Evolutionary conservation across 2,113 vertebrate genomes (phyloP), one percentile per base, ranked within the genome.

Genomic region (Zosterops borbonicus): DNA sequence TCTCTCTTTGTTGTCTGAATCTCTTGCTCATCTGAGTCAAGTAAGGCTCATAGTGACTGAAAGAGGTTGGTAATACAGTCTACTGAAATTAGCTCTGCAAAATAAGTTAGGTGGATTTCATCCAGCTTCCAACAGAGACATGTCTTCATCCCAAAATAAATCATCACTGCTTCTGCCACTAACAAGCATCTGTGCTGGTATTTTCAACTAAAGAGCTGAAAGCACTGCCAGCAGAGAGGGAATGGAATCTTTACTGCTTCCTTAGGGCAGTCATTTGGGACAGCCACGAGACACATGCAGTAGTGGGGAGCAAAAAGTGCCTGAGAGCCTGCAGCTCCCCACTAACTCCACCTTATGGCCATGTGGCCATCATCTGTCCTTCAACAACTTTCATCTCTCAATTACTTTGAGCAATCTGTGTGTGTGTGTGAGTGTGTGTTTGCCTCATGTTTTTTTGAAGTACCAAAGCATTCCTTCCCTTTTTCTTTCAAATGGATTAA

Each of bases 91-190:
- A 79, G 37, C 42, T 60, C 80, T 86, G 39, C 53, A 59, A 83
- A 91, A 39, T 31, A 76, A 86, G 23, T 68, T 44, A 14, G 14
- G 41, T 90, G 83, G 77, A 75, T 89, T 94, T 84, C 49, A 89
- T 75, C 87, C 80, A 87, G 44, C 74, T 94, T 60, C 77, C 87
- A 82, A 60, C 79, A 93, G 62, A 81, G 37, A 55, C 4, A 3
- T 2, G 1, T 81, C 68, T 68, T 78, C 49, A 60, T 69, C 82
- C 60, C 73, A 87, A 75, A 68, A 89, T 75, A 68, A 94, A 89
- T 71, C 56, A 64, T 89, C 62, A n/a, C 53, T 75, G 41, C 37
- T 96, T 41, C 65, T 87, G 44, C 74, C 49, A 46, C 47, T 68
- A 65, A n/a, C 10, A 1, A 2, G 53, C 77, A 81, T n/a, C 62